These are phyloP conservation scores for Hirtodrosophila trivittata DNA, from an alignment of 2,888 invertebrate genomes.

Conservation along the genomic window DNA sequence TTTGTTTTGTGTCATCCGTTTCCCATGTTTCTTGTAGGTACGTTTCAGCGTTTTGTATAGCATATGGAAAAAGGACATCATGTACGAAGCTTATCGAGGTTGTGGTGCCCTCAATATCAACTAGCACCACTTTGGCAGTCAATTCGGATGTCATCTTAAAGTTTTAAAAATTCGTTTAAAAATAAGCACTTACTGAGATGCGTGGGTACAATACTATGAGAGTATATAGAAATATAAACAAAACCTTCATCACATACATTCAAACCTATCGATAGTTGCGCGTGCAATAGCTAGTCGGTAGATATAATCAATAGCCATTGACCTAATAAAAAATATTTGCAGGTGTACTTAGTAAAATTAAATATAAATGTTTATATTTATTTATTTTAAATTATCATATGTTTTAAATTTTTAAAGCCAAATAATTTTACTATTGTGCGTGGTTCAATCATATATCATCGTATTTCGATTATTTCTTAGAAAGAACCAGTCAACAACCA, in stretches of 20 bases:
- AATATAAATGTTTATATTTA: too few relatives aligned
- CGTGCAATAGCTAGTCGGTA: too few relatives aligned
- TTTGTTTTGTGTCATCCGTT: conserved; percentile 87
- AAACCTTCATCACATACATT: too few relatives aligned
- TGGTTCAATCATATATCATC: too few relatives aligned
- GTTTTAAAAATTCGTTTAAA: not conserved
- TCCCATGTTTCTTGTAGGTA: conserved; percentile 90
- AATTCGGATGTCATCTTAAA: conserved; percentile 32
- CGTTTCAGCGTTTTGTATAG: conserved; percentile 88
- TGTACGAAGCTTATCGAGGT: conserved; percentile 89
- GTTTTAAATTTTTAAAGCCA: too few relatives aligned
- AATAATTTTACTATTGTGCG: too few relatives aligned
- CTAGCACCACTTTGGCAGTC: conserved; percentile 83
- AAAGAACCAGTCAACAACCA: not conserved
- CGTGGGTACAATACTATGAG: not conserved
- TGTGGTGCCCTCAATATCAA: conserved; percentile 91
- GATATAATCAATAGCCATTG: too few relatives aligned
- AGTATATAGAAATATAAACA: not conserved
- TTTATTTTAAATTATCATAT: too few relatives aligned
- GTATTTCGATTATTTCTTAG: not conserved
- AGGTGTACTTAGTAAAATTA: too few relatives aligned
- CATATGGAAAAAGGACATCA: conserved; percentile 92
- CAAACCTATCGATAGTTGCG: too few relatives aligned
- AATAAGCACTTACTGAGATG: not conserved
- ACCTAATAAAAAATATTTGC: too few relatives aligned